Conservation (phyloP, 2,113 vertebrate species). For the Podarcis muralis region DNA sequence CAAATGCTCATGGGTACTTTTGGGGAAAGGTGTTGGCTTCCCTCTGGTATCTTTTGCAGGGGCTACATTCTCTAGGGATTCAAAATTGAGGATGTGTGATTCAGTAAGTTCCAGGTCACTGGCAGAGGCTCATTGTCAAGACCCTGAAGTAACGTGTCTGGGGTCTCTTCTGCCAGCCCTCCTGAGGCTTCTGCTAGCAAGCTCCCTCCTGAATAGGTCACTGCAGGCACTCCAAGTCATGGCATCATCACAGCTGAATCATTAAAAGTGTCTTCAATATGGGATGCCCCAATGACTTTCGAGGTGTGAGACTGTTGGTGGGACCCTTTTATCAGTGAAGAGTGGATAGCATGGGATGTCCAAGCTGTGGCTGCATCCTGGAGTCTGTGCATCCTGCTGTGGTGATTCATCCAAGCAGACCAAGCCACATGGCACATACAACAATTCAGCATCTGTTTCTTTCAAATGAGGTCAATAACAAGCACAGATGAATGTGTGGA, state of each 20-base stretch:
- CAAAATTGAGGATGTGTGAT: background rate
- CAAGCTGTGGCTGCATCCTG: background rate
- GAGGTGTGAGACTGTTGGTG: too few species aligned
- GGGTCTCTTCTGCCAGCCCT: background rate
- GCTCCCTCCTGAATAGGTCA: too few species aligned
- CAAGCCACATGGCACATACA: background rate
- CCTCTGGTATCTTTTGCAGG: background rate
- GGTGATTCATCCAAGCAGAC: background rate
- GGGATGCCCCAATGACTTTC: background rate
- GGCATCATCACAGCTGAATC: background rate
- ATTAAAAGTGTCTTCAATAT: background rate
- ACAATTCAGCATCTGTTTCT: background rate
- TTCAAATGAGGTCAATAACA: background rate
- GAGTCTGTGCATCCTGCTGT: background rate
- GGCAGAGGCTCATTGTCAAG: background rate
- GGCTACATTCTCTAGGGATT: background rate
- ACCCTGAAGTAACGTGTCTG: background rate
- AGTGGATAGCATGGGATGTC: background rate
- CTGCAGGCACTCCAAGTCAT: background rate
- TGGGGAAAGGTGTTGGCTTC: background rate
- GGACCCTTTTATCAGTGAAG: too few species aligned
- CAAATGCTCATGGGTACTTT: background rate
- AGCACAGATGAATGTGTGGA: too few species aligned
- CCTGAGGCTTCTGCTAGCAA: background rate
- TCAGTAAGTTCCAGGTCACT: background rate